Evolutionary conservation across 92 coral and sea anemone genomes (phyloP), one percentile per base, ranked within the genome.

Genomic region (Umimayanthus chanpuru): DNA sequence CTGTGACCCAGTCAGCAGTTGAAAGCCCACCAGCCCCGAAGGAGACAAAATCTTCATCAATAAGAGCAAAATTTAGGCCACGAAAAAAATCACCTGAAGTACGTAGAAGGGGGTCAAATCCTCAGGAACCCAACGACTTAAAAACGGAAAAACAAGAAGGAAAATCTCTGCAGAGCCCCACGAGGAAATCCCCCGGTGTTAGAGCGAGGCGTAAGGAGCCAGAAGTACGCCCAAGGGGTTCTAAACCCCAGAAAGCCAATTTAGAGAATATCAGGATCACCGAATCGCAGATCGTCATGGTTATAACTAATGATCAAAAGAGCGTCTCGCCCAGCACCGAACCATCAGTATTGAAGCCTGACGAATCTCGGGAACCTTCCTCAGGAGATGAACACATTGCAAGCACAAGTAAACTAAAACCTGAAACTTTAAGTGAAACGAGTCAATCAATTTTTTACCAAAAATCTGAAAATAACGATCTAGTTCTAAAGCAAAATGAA

Each of bases 221-320:
- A 38, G 87, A 83, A 36, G 11, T 70, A 16, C 78, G 87, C 12
- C 87, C 87, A 47, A 68, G 58, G 18, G 38, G 66, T 3, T 68
- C 79, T 70, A 83, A 83, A 43, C 16, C 65, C 29, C 43, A 50
- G 43, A 68, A 83, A 83, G 39, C 67, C 10, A 70, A 11, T 30
- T 29, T 70, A 2, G 87, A 83, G 87, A 83, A 44, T 10, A 83
- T 83, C 39, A 83, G 28, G 87, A 83, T 83, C 28, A 83, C 87
- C 3, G 77, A 83, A 50, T 83, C 87, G 12, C 44, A 71, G 47
- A 83, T 83, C 26, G 87, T 83, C 14, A 71, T 83, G 87, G 77
- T 83, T 28, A 79, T 83, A 2, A 83, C 87, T 65, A 83, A 83
- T 29, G 78, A 83, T 68, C 87, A 71, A 64, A 70, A 83, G 6